Base-by-base conservation (phyloP, 2,113 vertebrate genomes). In the cattle (Bos taurus) region DNA sequence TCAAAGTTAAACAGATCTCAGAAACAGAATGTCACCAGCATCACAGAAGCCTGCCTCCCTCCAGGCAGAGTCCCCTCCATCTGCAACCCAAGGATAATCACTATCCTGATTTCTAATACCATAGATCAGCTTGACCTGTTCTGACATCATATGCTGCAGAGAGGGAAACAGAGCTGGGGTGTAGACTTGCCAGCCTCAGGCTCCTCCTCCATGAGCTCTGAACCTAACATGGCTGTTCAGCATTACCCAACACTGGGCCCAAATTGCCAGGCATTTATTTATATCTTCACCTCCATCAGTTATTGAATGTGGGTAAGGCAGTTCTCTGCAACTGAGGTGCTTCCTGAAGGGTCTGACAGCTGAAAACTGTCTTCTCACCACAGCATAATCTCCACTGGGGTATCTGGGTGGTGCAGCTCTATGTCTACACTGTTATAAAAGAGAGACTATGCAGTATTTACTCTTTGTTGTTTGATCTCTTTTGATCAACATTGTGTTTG, bases 1-100 rank as follows among this genome's bases (percentile, higher is more conserved):
- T 88, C 74, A 88, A 50, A 80, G 36, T 84, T 57, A 86, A 74
- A 89, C 14, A 82, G 16, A 80, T 71, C n/a, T 60, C n/a, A 36
- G 60, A 60, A 93, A 59, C 9, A 84, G 64, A 78, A 6, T 52
- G 33, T 71, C 14, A 89, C 14, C 5, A 67, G 84, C 3, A 28
- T 12, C 19, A 4, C 6, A 33, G 43, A 92, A 67, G 21, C 10
- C 14, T 43, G 19, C 57, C 26, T 84, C 40, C 40, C 54, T 89
- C 33, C 16, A 57, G 40, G 14, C 3, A 13, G 46, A 64, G 82
- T 10, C 28, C 48, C 50, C 11, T 89, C 19, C 16, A 67, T 12
- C 16, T 1, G 3, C 26, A 30, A 46, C 6, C 7, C n/a, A 74
- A 60, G 33, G 17, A 50, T 57, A 78, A 59, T 2, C 2, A 25